These are phyloP conservation scores for Eurytoma adleriae DNA, from an alignment of 2,888 invertebrate genomes.

Conservation along the genomic window DNA sequence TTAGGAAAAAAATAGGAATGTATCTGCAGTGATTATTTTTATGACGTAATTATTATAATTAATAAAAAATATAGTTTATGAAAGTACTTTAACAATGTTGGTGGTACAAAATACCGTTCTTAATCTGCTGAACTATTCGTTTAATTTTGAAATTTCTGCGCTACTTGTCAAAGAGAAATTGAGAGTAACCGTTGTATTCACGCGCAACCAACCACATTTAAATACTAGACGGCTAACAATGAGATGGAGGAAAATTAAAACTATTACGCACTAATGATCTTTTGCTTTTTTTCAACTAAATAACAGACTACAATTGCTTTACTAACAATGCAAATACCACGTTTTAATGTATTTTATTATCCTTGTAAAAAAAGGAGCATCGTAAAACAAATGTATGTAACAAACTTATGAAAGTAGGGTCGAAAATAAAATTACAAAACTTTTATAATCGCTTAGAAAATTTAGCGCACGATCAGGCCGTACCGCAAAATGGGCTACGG, in stretches of 20 bases:
- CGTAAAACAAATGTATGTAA: too few relatives aligned
- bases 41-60: background rate
- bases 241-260: background rate
- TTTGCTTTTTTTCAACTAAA: background rate
- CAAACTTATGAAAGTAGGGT: too few relatives aligned
- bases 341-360: too few relatives aligned
- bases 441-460: too few relatives aligned
- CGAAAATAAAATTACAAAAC: too few relatives aligned
- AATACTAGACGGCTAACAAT: conserved; percentile 1
- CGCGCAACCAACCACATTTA: conserved; percentile 2
- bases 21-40: too few relatives aligned
- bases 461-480: too few relatives aligned
- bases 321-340: too few relatives aligned
- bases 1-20: background rate
- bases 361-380: too few relatives aligned
- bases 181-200: conserved; percentile 30
- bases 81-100: conserved; percentile 1
- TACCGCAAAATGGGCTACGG: too few relatives aligned
- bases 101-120: conserved; percentile 2
- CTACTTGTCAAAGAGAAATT: conserved; percentile 41
- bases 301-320: too few relatives aligned
- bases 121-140: background rate
- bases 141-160: conserved; percentile 37
- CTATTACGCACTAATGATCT: background rate
- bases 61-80: conserved; percentile 2